Evolutionary conservation across 2,113 vertebrate genomes (phyloP), one percentile per base, ranked within the genome.

Genomic region (Phrynocephalus versicolor): DNA sequence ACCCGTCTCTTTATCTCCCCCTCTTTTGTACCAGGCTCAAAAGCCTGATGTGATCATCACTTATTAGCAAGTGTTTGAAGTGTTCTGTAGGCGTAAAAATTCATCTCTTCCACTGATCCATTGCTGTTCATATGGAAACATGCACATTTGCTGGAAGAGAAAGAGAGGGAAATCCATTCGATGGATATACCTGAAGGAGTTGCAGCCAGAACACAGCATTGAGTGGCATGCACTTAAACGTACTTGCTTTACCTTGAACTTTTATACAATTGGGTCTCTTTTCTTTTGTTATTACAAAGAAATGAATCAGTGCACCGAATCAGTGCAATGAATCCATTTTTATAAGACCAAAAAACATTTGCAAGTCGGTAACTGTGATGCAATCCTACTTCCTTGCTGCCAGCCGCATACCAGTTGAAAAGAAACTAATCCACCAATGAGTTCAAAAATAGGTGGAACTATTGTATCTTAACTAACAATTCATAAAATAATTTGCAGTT

Each of bases 401-500:
- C 6, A 84, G 89, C 87, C 71, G 0, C 85, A 90, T 89, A 85
- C 91, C 60, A 91, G 92, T 88, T 45, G 85, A 92, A 95, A 94
- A 85, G 45, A 79, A 87, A 89, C 93, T 95, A 90, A 95, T 94
- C 83, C 88, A 92, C 82, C 90, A 70, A 92, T 55, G 39, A 60
- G 93, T 92, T 94, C 91, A 85, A 95, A 93, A 95, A 94, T 30
- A 65, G 81, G 84, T 93, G 94, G 85, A 85, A 90, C 77, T 91
- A 91, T n/a, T 91, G 91, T 90, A 88, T 92, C 87, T 90, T 93
- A 95, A 88, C 92, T 95, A 96, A 96, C 94, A 95, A 95, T 92
- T 95, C 95, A 94, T 96, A 95, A 95, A 96, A 95, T 94, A 85
- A 95, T 95, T 95, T 94, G 78, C 79, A 92, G 90, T 92, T 94